Conservation (phyloP, 1,140 invertebrate genomes). For the Cotesia typhae region DNA sequence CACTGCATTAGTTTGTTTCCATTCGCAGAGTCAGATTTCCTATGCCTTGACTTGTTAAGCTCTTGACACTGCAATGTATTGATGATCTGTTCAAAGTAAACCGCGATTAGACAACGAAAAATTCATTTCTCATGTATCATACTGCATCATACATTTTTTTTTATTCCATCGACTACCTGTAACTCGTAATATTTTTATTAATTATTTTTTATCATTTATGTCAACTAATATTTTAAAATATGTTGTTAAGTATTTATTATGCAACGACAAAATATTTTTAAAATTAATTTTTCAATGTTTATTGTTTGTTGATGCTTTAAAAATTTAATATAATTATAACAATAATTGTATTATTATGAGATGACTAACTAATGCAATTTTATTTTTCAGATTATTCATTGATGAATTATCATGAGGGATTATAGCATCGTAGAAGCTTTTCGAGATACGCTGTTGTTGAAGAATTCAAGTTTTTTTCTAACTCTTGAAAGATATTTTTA, state of each 20-base stretch:
- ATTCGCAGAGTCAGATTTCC: conserved; percentile 32
- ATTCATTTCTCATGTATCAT: conserved; percentile 31
- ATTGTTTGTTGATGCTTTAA: neutral
- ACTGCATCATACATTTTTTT: conserved; percentile 7
- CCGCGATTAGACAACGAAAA: conserved; percentile 19
- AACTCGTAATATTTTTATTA: neutral
- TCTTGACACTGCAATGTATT: conserved; percentile 27
- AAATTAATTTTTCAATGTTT: neutral
- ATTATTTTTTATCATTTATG: neutral
- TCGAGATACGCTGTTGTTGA: neutral
- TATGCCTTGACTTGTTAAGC: conserved; percentile 3
- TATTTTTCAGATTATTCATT: conserved; percentile 6
- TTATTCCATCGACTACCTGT: conserved; percentile 1
- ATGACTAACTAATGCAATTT: conserved; percentile 8
- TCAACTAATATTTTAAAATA: neutral
- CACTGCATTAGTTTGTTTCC: conserved; percentile 16
- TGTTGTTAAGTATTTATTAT: neutral
- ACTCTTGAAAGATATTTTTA: conserved; percentile 5
- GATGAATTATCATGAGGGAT: conserved; percentile 14
- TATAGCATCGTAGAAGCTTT: neutral
- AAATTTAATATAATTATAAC: neutral
- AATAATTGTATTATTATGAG: neutral
- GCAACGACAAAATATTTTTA: neutral
- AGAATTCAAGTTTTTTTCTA: conserved; percentile 11
- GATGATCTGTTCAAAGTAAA: conserved; percentile 19